Percentiles rank a stretch among this genome's conserved stretches.
phyloP scores from a whole-genome alignment of 1,140 invertebrate genomes.

The Helicorthomorpha holstii region DNA sequence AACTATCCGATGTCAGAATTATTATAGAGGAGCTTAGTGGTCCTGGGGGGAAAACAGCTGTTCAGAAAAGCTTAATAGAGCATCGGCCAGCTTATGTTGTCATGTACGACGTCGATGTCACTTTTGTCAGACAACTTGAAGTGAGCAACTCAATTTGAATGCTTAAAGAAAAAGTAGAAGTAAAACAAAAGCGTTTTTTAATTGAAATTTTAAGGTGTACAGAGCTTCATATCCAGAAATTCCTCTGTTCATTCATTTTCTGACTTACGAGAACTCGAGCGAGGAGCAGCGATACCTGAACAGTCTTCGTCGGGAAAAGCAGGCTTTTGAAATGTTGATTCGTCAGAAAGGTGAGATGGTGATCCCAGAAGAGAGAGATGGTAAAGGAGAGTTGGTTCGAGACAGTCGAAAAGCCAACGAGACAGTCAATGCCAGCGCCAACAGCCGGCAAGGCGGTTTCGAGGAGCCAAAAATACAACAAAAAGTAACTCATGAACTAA shows the following conservation, averaged over 20 bases:
- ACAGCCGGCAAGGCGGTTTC: conserved; percentile 41
- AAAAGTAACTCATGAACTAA: conserved; percentile 5
- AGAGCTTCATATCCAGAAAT: conserved; percentile 39
- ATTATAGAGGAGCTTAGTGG: background rate
- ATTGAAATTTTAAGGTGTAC: conserved; percentile 37
- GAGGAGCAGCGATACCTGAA: conserved; percentile 93
- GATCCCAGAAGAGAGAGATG: conserved; percentile 76
- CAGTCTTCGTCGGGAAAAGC: conserved; percentile 71
- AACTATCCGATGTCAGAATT: background rate
- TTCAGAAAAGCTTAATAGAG: conserved; percentile 29
- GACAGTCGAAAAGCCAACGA: conserved; percentile 25
- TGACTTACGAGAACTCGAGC: conserved; percentile 73
- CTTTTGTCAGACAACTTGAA: conserved; percentile 73
- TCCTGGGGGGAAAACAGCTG: background rate
- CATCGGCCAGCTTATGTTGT: conserved; percentile 66
- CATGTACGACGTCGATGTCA: conserved; percentile 77
- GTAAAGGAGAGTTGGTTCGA: conserved; percentile 46
- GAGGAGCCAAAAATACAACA: conserved; percentile 7
- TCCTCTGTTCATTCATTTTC: conserved; percentile 60
- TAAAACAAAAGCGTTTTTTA: no score
- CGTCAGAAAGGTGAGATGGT: conserved; percentile 84
- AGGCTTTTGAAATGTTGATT: conserved; percentile 83
- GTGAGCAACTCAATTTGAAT: no score
- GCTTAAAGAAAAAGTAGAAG: no score
- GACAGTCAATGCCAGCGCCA: conserved; percentile 27